Evolutionary conservation across 2,113 vertebrate genomes (phyloP), one percentile per base, ranked within the genome.

Genomic region (Bos indicus): DNA sequence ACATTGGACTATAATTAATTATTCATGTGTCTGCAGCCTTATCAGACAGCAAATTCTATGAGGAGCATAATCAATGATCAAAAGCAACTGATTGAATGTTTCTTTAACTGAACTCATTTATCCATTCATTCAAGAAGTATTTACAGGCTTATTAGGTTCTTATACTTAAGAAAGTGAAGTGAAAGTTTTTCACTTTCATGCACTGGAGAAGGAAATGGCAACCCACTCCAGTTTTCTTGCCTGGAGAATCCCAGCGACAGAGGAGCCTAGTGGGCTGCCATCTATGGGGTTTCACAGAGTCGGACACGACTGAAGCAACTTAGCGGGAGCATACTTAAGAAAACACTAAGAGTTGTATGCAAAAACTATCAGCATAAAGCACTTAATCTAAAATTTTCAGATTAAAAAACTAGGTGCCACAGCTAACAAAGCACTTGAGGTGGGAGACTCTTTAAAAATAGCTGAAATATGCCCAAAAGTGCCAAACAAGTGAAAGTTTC

Each of bases 21-120:
- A 71, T 12, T 92, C 9, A 0, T 43, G 21, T 26, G 33, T 71
- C 33, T 87, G 9, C 14, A 95, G 59, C 67, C 64, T 88, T 59
- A 88, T 26, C 14, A 82, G 46, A 86, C 2, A 90, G 25, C 9
- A 80, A 67, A 19, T 77, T 67, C 84, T 85, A 74, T 11, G 19
- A 93, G 43, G 36, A 77, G 36, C 30, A 57, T 57, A n/a, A 52
- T 60, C 85, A 77, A 48, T 48, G 6, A n/a, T 95, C 54, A 80
- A 88, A 96, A 71, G 67, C 59, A 93, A 93, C 57, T 85, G 91
- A 60, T 5, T 92, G n/a, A 62, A 48, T 59, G 52, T 62, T 96
- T 94, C 89, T 94, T 74, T 96, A 97, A 85, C 81, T 95, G 13
- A 93, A 91, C 26, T 93, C 71, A 95, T 64, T 46, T 87, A 67